Evolutionary conservation across 2,797 vertebrate species (phyloP).

Genomic region (Micropoecilia bifurca): DNA sequence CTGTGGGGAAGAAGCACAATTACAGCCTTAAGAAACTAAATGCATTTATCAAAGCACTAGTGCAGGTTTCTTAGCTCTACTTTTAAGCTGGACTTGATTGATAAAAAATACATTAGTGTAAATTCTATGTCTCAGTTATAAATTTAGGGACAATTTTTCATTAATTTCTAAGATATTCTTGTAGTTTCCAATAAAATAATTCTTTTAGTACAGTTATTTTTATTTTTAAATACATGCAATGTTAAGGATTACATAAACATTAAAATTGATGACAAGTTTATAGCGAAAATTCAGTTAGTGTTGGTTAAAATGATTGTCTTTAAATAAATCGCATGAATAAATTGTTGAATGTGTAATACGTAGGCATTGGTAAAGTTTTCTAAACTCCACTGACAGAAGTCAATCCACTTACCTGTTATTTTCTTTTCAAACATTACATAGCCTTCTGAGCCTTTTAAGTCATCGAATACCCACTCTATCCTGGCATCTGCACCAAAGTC

Average conservation of each 20-base stretch:
- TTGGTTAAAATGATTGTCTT: neutral
- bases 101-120: neutral
- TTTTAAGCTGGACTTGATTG: neutral
- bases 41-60: neutral
- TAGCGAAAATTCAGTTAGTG: neutral
- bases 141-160: neutral
- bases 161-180: neutral
- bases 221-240: neutral
- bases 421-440: slow-evolving; percentile 76
- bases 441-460: slow-evolving; percentile 51
- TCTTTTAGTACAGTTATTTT: neutral
- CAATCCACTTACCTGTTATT: slow-evolving; percentile 77
- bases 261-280: neutral
- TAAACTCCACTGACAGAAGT: neutral
- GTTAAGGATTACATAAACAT: neutral
- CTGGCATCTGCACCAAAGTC: slow-evolving; percentile 71
- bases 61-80: neutral
- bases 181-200: neutral
- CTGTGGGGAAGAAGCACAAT: slow-evolving; percentile 65
- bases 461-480: slow-evolving; percentile 89
- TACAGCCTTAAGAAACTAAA: neutral
- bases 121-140: neutral
- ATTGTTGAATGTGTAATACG: neutral
- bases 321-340: neutral
- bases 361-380: too few species aligned